Percentiles rank a stretch among this genome's conserved stretches.
Conservation (phyloP, 2,797 vertebrate genomes). For the Enoplosus armatus region DNA sequence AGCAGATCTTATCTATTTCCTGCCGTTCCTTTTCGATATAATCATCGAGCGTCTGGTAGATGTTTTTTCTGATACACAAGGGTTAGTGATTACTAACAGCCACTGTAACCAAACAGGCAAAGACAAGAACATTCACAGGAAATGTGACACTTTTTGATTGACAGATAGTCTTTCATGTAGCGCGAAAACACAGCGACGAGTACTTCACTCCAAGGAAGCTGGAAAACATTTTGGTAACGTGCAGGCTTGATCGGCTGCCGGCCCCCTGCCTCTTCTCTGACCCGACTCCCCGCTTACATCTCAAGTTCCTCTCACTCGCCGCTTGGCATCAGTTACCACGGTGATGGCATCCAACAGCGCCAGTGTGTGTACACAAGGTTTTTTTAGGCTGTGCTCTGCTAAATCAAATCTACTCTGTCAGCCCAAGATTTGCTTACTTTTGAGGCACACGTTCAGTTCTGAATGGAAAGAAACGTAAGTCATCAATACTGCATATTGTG, state of each 20-base stretch:
- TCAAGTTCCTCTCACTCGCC: constrained; percentile 66
- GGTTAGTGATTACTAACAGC: not conserved
- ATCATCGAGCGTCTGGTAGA: not conserved
- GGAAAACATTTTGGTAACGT: constrained; percentile 3
- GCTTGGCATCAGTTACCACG: constrained; percentile 69
- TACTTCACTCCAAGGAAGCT: not conserved
- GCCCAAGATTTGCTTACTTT: not conserved
- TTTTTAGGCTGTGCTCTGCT: constrained; percentile 1
- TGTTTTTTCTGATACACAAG: not conserved
- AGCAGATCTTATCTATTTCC: constrained; percentile 24
- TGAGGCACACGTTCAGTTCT: not conserved
- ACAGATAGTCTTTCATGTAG: not conserved
- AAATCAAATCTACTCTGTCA: not conserved
- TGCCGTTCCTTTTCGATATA: too few species aligned
- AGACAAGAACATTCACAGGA: not conserved
- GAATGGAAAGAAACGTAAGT: not conserved
- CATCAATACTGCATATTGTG: constrained; percentile 3
- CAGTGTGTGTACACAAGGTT: constrained; percentile 8
- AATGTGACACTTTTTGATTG: not conserved
- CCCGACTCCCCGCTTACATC: constrained; percentile 56
- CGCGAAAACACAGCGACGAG: not conserved
- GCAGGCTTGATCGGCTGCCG: not conserved
- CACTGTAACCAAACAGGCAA: not conserved
- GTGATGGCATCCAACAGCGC: constrained; percentile 62
- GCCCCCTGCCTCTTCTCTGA: constrained; percentile 27